A percentile compares a stretch with the other conserved stretches of the same genome.
Evolutionary conservation across 2,113 vertebrate species (phyloP).

Genomic region (Shinisaurus crocodilurus): DNA sequence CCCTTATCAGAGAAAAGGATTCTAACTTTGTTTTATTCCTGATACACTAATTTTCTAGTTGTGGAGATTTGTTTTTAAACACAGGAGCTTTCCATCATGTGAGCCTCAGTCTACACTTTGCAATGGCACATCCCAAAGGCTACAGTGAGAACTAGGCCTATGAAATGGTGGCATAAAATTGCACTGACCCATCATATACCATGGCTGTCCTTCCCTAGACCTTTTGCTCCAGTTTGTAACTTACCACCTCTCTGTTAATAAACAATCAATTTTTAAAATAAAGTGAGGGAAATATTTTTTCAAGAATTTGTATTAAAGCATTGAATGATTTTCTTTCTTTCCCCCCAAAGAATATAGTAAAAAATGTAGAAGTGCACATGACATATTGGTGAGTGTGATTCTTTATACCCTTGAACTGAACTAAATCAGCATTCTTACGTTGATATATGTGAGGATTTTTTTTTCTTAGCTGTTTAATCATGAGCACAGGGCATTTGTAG

Average conservation of each 20-base stretch:
- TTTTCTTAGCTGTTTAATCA: neutral
- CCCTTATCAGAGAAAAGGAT: neutral
- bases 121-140: neutral
- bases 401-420: slow-evolving; percentile 48
- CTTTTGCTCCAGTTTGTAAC: slow-evolving; percentile 59
- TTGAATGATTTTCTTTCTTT: slow-evolving; percentile 50
- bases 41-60: neutral
- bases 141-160: slow-evolving; percentile 4
- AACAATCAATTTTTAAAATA: slow-evolving; percentile 72
- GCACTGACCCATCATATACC: slow-evolving; percentile 7
- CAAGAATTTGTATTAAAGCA: slow-evolving; percentile 66
- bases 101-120: neutral
- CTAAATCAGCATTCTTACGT: slow-evolving; percentile 19
- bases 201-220: slow-evolving; percentile 42
- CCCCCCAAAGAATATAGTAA: slow-evolving; percentile 51
- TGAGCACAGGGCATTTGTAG: neutral
- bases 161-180: slow-evolving; percentile 18
- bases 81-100: neutral
- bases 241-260: slow-evolving; percentile 71
- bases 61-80: neutral
- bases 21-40: neutral
- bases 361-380: slow-evolving; percentile 63
- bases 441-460: neutral
- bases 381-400: slow-evolving; percentile 56
- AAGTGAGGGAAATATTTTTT: slow-evolving; percentile 77